Evolutionary conservation across 2,113 vertebrate genomes (phyloP).

Genomic region (Psephotus haematonotus): DNA sequence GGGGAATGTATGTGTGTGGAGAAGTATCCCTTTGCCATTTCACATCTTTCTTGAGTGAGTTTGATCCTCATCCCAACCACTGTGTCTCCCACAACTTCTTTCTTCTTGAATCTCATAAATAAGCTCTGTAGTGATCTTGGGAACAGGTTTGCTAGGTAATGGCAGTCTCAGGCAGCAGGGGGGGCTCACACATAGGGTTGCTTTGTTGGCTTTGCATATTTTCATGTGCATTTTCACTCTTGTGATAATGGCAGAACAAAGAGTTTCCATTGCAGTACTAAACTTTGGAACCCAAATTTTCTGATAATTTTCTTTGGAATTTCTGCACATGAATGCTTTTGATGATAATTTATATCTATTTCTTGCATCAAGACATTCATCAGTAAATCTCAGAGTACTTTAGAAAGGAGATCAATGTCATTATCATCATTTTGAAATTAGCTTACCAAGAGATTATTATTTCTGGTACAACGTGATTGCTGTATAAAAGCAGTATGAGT

Average conservation of each 20-base stretch:
- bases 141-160: background rate
- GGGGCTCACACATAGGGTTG: constrained; percentile 60
- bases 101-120: background rate
- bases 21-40: background rate
- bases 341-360: constrained; percentile 63
- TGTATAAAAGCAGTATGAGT: constrained; percentile 28
- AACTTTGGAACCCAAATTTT: constrained; percentile 34
- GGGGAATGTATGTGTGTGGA: background rate
- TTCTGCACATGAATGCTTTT: constrained; percentile 51
- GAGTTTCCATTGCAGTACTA: background rate
- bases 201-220: background rate
- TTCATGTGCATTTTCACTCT: background rate
- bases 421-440: constrained; percentile 66
- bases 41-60: background rate
- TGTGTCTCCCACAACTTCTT: background rate
- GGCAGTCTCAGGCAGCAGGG: constrained; percentile 45
- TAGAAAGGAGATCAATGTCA: constrained; percentile 61
- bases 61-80: background rate
- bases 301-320: constrained; percentile 41
- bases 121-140: background rate
- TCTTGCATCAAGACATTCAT: constrained; percentile 50
- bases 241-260: constrained; percentile 14
- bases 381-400: constrained; percentile 59
- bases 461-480: constrained; percentile 48
- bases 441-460: constrained; percentile 63